Evolutionary conservation across 2,888 invertebrate genomes (phyloP), one percentile per base, ranked within the genome.

Genomic region (Phengaris arion): DNA sequence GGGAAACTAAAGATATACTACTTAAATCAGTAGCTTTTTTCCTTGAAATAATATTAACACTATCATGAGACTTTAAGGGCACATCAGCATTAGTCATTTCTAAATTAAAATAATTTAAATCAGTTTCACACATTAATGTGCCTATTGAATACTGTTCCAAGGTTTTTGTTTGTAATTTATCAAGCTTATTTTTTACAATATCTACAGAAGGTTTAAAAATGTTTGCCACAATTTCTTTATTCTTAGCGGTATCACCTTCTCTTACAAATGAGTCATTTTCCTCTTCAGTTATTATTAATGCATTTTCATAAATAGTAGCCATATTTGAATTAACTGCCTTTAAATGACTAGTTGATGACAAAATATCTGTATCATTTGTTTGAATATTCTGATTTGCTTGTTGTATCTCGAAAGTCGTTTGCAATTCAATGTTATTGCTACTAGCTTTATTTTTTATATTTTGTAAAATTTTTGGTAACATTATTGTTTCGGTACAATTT

Each of bases 61-160:
- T 12, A 64, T 64, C 64, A 64, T 10, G 2, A 52, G 4, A 2
- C 52, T 9, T 52, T 12, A 12, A 52, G 12, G 52, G 52, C 2
- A 2, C 10, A 52, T 52, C 10, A 52, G 52, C 10, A 52, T 52
- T 52, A 15, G 10, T 5, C 9, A 3, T 35, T n/a, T 46, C 48
- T 46, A 5, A 15, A 74, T 74, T 45, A 35, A 35, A 77, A 46
- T 76, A 15, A 74, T 64, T 12, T 59, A 52, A 74, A 13, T 73
- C 75, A 68, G 76, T 80, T 45, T 46, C 64, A 9, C 52, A 55
- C 48, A 12, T 12, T 69, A 74, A 59, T 54, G 73, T 68, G 12
- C 86, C 81, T 78, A 90, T 85, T 7, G 90, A 89, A 79, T 83
- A 81, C 73, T 87, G 86, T 80, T 92, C 87, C 68, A 90, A 76